Base-by-base conservation (phyloP, 2,888 invertebrate species). In the Zygogramma bicolorata region DNA sequence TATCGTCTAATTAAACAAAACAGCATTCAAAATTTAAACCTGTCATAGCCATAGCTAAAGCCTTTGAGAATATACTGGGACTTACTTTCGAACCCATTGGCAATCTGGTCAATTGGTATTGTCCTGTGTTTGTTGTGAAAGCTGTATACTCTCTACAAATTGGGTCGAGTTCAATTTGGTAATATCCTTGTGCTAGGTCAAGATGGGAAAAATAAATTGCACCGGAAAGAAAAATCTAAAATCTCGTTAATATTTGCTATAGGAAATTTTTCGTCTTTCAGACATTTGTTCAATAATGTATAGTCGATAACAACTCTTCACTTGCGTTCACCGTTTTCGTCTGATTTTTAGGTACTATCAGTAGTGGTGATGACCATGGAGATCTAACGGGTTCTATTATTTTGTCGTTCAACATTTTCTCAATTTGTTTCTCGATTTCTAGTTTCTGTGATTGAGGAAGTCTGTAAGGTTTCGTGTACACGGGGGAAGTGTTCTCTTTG, bases 181-280 rank as follows among this genome's bases (percentile, higher is more conserved):
- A 81, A 70, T 80, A 81, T n/a, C 81, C 80, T 60, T 81, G 78
- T 74, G 69, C 71, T 76, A 71, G 62, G 66, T 68, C 79, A 29
- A 80, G 60, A 75, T 80, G 79, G 15, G 76, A 70, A 68, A 81
- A 81, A 70, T 79, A 81, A 18, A 80, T 68, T 31, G 80, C 78
- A 60, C 81, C 77, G 71, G 69, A 38, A 83, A 66, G 5, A 13
- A 77, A n/a, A 79, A 76, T 82, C 79, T 70, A 81, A 66, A 73
- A 81, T 82, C 62, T 82, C 80, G 6, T 67, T 59, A 53, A 81
- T 40, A 62, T 42, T 18, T 22, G 62, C 27, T 42, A 62, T 20
- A n/a, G 68, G 68, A 46, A 68, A 68, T 58, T 68, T 68, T 10
- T 68, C 49, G 13, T 68, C 49, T 18, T 60, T 40, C 40, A 59